Evolutionary conservation across 1,140 invertebrate species (phyloP), one percentile per base, ranked within the genome.

Genomic region (Rhizoglyphus robini): DNA sequence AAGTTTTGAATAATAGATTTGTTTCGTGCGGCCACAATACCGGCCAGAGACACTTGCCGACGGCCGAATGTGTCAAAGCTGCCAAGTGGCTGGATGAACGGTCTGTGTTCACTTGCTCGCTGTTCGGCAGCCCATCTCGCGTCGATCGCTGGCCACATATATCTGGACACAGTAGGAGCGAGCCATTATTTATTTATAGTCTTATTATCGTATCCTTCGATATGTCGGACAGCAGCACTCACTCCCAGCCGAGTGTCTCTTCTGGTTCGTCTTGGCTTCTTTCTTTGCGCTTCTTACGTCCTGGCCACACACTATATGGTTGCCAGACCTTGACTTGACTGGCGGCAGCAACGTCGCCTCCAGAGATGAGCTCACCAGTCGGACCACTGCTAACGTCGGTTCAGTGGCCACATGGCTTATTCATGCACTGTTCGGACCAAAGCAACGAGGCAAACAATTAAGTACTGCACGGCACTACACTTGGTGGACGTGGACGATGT

Each of bases 1-100:
- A 59, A 27, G 57, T 59, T 59, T 59, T 59, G 57, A 59, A 59
- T 59, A 59, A 59, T 59, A 59, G 57, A 59, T 59, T 59, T 18
- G 4, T 4, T 8, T 59, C 25, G 57, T 59, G 8, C 25, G 18
- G 20, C n/a, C 25, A 59, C 25, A 4, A 11, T 49, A 11, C 47
- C 47, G 20, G 18, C 47, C 4, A 5, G 47, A 49, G 5, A 5
- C 36, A 41, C 18, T 41, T 41, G 18, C 36, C 36, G 18, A 41
- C 18, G 36, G 8, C 36, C 8, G 36, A 41, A 41, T 41, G 36
- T 41, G n/a, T n/a, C n/a, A n/a, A n/a, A n/a, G n/a, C n/a, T n/a
- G n/a, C n/a, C n/a, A n/a, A n/a, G n/a, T n/a, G n/a, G n/a, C n/a
- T n/a, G n/a, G n/a, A n/a, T n/a, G n/a, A n/a, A n/a, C n/a, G n/a